phyloP scores from a whole-genome alignment of 2,113 vertebrate genomes.

The Meleagris gallopavo region DNA sequence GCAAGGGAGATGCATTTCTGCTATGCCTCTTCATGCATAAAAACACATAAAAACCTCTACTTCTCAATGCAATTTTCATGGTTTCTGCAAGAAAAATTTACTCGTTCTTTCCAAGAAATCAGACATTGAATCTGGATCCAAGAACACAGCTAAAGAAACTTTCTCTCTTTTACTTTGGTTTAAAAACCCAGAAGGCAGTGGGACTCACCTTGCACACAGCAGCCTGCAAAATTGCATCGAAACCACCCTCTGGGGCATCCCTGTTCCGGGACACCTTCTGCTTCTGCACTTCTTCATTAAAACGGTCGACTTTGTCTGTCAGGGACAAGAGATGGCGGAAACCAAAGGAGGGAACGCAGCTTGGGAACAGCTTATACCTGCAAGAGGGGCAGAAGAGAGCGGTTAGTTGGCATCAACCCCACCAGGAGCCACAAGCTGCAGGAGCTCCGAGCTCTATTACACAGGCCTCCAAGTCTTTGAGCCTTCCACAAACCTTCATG shows the following conservation, averaged over 20 bases:
- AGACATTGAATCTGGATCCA: background rate
- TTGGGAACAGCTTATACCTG: slow-evolving; percentile 93
- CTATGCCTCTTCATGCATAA: background rate
- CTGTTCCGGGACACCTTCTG: slow-evolving; percentile 96
- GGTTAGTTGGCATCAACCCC: background rate
- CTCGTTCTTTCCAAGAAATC: background rate
- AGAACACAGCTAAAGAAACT: background rate
- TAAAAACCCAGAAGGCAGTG: background rate
- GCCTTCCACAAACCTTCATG: background rate
- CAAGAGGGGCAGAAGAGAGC: background rate
- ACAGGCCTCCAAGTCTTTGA: background rate
- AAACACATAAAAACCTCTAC: background rate
- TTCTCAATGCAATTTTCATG: background rate
- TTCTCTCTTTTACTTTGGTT: background rate
- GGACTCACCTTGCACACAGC: slow-evolving; percentile 92
- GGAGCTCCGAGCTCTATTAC: background rate
- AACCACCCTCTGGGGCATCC: slow-evolving; percentile 94
- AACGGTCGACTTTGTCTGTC: slow-evolving; percentile 93
- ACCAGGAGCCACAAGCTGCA: background rate
- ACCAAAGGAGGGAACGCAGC: slow-evolving; percentile 93
- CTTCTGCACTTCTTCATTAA: slow-evolving; percentile 95
- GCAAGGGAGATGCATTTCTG: background rate
- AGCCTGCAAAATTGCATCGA: slow-evolving; percentile 95
- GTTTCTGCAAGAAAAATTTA: background rate
- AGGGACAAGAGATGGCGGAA: slow-evolving; percentile 95